Conservation (phyloP, 2,797 vertebrate genomes). For the Nannoperca obscura region DNA sequence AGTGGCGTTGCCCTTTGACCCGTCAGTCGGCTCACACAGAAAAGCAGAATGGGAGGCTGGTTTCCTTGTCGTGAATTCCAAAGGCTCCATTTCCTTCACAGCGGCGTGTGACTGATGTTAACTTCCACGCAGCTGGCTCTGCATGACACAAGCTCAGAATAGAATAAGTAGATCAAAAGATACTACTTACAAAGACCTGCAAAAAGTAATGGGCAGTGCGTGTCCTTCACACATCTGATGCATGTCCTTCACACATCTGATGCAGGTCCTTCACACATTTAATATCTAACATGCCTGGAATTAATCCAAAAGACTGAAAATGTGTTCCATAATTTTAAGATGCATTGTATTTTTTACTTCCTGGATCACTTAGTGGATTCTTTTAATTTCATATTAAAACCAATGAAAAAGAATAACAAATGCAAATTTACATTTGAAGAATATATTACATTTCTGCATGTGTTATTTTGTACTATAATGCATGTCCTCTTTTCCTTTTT, state of each 20-base stretch:
- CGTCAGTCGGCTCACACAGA: constrained; percentile 36
- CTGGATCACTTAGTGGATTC: not conserved
- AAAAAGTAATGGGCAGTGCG: not conserved
- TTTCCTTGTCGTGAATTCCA: constrained; percentile 61
- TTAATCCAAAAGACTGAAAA: not conserved
- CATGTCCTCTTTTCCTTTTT: not conserved
- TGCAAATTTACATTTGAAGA: not conserved
- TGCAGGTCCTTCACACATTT: not conserved
- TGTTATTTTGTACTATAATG: not conserved
- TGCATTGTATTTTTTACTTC: not conserved
- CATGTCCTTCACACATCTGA: not conserved
- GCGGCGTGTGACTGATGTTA: constrained; percentile 54
- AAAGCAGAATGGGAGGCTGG: constrained; percentile 39
- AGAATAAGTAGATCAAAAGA: constrained; percentile 39
- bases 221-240: constrained; percentile 35
- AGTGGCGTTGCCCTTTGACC: constrained; percentile 57
- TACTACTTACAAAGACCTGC: constrained; percentile 8
- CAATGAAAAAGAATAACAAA: not conserved
- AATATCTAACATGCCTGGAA: not conserved
- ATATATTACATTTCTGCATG: not conserved
- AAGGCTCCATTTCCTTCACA: constrained; percentile 67
- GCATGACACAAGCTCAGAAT: constrained; percentile 50
- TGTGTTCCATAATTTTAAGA: not conserved
- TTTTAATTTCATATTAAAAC: not conserved
- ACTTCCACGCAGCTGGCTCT: constrained; percentile 43